phyloP scores from a whole-genome alignment of 2,888 invertebrate genomes.

The Lithophane ornitopus region DNA sequence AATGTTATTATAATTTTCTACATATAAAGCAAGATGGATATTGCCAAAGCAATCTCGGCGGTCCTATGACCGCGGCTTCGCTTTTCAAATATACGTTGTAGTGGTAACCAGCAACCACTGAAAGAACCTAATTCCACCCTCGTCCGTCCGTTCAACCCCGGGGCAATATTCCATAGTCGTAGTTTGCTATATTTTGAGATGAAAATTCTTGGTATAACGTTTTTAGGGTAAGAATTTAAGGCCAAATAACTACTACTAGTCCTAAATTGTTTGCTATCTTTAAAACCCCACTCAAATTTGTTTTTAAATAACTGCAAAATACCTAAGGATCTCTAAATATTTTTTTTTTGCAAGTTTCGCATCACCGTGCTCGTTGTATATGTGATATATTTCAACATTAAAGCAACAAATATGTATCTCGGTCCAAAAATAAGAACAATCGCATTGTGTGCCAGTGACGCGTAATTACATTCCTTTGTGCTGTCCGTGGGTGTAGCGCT shows the following conservation, averaged over 20 bases:
- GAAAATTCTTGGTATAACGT: conserved; percentile 49
- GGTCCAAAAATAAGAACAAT: conserved; percentile 74
- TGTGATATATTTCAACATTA: conserved; percentile 23
- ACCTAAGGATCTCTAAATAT: not conserved
- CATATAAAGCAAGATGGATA: conserved; percentile 4
- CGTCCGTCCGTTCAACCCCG: conserved; percentile 31
- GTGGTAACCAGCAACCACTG: conserved; percentile 21
- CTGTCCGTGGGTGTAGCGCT: conserved; percentile 66
- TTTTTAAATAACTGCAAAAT: not conserved
- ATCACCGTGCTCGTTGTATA: conserved; percentile 2
- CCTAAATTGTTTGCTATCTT: conserved; percentile 19
- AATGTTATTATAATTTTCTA: not conserved
- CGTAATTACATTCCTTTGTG: conserved; percentile 88
- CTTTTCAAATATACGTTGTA: conserved; percentile 43
- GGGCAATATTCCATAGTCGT: conserved; percentile 39
- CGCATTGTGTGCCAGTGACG: conserved; percentile 79
- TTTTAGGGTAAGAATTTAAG: conserved; percentile 28
- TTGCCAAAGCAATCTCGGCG: conserved; percentile 13
- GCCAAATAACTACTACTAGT: conserved; percentile 18
- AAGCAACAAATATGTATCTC: conserved; percentile 31
- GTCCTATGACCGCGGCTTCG: conserved; percentile 19
- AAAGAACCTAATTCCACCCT: conserved; percentile 37
- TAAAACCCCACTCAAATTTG: not conserved
- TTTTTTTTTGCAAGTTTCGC: not conserved
- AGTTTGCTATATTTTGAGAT: conserved; percentile 38